phyloP scores from a whole-genome alignment of 2,113 vertebrate species.

The Porphyrio hochstetteri region DNA sequence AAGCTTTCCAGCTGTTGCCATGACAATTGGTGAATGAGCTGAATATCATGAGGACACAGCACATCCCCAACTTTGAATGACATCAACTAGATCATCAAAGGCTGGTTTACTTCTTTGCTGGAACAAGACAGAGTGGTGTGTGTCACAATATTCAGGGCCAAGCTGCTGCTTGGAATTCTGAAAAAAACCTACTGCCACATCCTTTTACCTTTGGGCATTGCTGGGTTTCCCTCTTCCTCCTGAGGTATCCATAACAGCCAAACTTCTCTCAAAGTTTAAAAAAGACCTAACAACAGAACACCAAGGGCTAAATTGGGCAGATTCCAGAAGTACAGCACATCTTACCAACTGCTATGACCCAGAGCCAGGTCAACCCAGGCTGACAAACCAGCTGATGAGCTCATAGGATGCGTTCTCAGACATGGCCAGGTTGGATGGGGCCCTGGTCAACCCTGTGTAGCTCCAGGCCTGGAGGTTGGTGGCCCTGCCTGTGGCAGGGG shows the following conservation, averaged over 20 bases:
- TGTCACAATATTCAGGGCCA: neutral
- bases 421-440: too few species aligned
- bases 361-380: neutral
- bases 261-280: too few species aligned
- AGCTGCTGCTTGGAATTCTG: neutral
- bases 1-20: neutral
- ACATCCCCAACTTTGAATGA: neutral
- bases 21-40: neutral
- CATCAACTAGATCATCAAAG: neutral
- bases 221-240: neutral
- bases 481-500: too few species aligned
- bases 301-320: neutral
- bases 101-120: neutral
- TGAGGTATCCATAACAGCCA: neutral
- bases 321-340: neutral
- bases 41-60: neutral
- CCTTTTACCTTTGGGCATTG: neutral
- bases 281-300: neutral
- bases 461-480: too few species aligned
- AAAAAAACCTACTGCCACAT: neutral
- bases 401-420: neutral
- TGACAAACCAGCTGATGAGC: neutral
- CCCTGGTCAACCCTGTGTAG: too few species aligned
- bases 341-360: neutral
- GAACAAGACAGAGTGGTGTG: neutral